phyloP scores from a whole-genome alignment of 2,888 invertebrate species.

The Carterocephalus palaemon region DNA sequence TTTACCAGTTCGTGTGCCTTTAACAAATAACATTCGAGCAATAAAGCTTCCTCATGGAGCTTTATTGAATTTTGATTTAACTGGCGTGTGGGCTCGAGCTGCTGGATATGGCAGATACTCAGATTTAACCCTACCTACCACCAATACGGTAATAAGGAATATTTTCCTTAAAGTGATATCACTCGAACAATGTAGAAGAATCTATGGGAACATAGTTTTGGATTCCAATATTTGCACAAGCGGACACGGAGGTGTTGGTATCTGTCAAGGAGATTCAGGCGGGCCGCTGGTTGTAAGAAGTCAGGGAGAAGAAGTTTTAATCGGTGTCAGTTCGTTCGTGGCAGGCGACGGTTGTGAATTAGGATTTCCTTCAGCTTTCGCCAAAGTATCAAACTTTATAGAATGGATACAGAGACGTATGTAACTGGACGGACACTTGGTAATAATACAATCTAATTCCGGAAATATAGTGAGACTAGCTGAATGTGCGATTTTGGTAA shows the following conservation, averaged over 20 bases:
- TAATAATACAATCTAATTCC: no score
- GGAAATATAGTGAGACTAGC: no score
- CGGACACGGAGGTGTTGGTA: slow-evolving; percentile 57
- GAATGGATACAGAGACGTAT: slow-evolving; percentile 50
- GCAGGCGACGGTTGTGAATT: slow-evolving; percentile 56
- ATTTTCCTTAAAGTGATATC: slow-evolving; percentile 51
- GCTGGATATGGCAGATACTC: slow-evolving; percentile 61
- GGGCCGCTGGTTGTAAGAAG: slow-evolving; percentile 51
- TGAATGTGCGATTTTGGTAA: no score
- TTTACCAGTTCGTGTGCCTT: slow-evolving; percentile 42
- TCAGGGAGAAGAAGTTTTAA: slow-evolving; percentile 44
- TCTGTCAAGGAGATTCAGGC: slow-evolving; percentile 63
- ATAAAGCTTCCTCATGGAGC: slow-evolving; percentile 45
- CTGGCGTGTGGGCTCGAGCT: slow-evolving; percentile 44
- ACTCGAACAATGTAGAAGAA: slow-evolving; percentile 40
- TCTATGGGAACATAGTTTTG: slow-evolving; percentile 45
- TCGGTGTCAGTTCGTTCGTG: slow-evolving; percentile 65
- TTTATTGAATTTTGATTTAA: slow-evolving; percentile 41
- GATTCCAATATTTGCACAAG: slow-evolving; percentile 60
- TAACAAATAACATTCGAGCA: slow-evolving; percentile 44
- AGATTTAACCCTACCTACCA: slow-evolving; percentile 46
- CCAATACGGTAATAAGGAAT: slow-evolving; percentile 51
- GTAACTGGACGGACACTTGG: slow-evolving; percentile 24
- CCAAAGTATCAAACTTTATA: slow-evolving; percentile 49
- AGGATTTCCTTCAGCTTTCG: slow-evolving; percentile 58